These are phyloP conservation scores for Ophthalmotilapia sp. DNA, from an alignment of 2,113 vertebrate species.

Conservation along the genomic window DNA sequence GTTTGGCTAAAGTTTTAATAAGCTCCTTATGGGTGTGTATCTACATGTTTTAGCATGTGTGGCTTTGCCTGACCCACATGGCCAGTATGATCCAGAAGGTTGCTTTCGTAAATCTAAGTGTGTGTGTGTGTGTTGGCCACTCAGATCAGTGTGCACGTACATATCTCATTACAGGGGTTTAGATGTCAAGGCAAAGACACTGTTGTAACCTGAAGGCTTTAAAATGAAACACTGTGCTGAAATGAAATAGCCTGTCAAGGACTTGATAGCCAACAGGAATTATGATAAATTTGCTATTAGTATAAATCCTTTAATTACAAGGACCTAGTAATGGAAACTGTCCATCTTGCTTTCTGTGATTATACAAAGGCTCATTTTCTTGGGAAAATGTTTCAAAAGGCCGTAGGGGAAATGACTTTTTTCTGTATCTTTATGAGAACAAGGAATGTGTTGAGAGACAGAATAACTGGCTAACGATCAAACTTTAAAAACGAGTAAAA, in stretches of 20 bases:
- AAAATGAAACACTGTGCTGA: conserved; percentile 47
- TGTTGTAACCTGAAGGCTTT: conserved; percentile 45
- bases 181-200: conserved; percentile 37
- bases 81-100: background rate
- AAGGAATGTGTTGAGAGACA: background rate
- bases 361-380: conserved; percentile 54
- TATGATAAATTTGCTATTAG: conserved; percentile 71
- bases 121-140: background rate
- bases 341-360: conserved; percentile 62
- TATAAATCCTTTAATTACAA: conserved; percentile 69
- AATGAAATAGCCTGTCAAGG: conserved; percentile 66
- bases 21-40: background rate
- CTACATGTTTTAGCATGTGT: background rate
- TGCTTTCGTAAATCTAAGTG: background rate
- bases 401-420: background rate
- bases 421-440: conserved; percentile 34
- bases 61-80: background rate
- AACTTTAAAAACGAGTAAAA: conserved; percentile 16
- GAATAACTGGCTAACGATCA: background rate
- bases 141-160: background rate
- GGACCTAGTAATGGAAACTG: conserved; percentile 66
- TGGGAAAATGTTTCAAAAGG: conserved; percentile 44
- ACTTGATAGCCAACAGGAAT: conserved; percentile 58
- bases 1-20: background rate
- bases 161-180: conserved; percentile 38